Base-by-base conservation (phyloP, 2,888 invertebrate genomes). In the Lobophora halterata region DNA sequence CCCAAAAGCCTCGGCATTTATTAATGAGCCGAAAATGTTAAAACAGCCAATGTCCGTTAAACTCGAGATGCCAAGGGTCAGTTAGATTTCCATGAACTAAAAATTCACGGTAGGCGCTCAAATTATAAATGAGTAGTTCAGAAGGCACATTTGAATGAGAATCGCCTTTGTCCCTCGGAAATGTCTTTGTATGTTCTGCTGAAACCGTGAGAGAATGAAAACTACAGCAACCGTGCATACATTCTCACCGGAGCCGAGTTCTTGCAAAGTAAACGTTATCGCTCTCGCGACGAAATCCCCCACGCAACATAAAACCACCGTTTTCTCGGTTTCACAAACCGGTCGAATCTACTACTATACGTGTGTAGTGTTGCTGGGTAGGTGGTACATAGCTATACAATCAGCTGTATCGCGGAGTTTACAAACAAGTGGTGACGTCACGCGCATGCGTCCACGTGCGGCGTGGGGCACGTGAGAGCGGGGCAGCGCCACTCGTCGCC, bases 381-480 rank as follows among this genome's bases (percentile, higher is more conserved):
- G n/a, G n/a, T n/a, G n/a, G n/a, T 4, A 8, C 2, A 5, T 4
- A 17, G 5, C 12, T 42, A 29, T 28, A 37, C 40, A 35, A 38
- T 41, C 46, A 47, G 46, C 46, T 47, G 46, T 39, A 17, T 27
- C 33, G 10, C 5, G 8, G 25, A 46, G 46, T 53, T 53, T 53
- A 50, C 50, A 48, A 53, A 53, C 52, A 53, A 47, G 39, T n/a
- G 25, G 45, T 53, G 52, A 53, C 52, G 52, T 53, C 52, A 48
- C 43, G 47, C 46, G 42, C 44, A 38, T 28, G 39, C 52, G 42
- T 38, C 16, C 33, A 27, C 25, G 41, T 32, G 31, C 36, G 18
- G 7, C n/a, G 18, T 14, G 14, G 11, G 17, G 21, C 29, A 29
- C 34, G 40, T 30, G 34, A 30, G 25, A n/a, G n/a, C 18, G 14